phyloP scores from a whole-genome alignment of 2,888 invertebrate species.

The Drosophila tripunctata region DNA sequence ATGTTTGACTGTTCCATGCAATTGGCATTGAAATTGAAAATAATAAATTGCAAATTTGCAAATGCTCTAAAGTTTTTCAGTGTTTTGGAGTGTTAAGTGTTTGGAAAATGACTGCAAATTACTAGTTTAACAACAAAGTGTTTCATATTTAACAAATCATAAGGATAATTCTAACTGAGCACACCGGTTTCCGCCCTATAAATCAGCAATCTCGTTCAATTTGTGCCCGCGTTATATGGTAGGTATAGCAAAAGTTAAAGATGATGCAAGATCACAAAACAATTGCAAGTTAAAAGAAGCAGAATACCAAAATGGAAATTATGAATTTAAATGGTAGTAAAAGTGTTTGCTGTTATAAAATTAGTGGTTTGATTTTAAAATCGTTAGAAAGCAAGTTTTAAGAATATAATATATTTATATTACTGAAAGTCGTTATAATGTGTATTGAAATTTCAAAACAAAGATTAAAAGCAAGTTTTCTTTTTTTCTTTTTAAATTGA shows the following conservation, averaged over 20 bases:
- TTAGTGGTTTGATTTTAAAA: too few relatives aligned
- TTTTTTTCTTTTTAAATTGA: too few relatives aligned
- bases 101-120: conserved; percentile 55
- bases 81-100: conserved; percentile 56
- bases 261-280: conserved; percentile 21
- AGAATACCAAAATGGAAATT: background rate
- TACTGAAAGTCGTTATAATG: too few relatives aligned
- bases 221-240: conserved; percentile 60
- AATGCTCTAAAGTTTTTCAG: conserved; percentile 13
- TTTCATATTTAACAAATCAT: conserved; percentile 12
- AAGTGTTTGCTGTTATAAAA: background rate
- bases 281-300: background rate
- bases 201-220: background rate
- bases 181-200: too few relatives aligned
- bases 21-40: conserved; percentile 28
- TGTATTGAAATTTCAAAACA: too few relatives aligned
- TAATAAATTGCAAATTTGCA: conserved; percentile 21
- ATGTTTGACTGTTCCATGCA: conserved; percentile 41
- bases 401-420: too few relatives aligned
- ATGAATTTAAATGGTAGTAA: too few relatives aligned
- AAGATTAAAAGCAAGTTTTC: too few relatives aligned
- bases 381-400: too few relatives aligned
- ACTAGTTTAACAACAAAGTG: conserved; percentile 18
- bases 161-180: conserved; percentile 16
- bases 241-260: conserved; percentile 29